Evolutionary conservation across 2,113 vertebrate species (phyloP).

Genomic region (Nothobranchius kuhntae): DNA sequence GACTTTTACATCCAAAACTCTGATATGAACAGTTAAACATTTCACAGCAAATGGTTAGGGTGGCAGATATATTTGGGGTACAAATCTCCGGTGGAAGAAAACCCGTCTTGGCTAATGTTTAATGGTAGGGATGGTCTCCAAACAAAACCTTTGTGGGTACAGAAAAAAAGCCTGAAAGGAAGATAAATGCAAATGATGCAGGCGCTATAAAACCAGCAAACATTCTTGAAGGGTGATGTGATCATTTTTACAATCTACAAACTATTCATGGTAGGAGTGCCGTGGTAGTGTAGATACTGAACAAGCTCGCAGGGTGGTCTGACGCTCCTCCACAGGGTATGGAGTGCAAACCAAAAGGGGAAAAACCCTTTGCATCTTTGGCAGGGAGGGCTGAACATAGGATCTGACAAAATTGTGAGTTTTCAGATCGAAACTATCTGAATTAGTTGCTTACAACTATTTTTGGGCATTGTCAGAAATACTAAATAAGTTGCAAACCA

Average conservation of each 20-base stretch:
- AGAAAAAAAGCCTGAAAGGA: constrained; percentile 58
- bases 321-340: constrained; percentile 11
- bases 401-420: constrained; percentile 19
- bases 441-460: too few species aligned
- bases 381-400: constrained; percentile 68
- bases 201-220: constrained; percentile 57
- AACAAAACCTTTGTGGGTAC: constrained; percentile 48
- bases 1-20: constrained; percentile 13
- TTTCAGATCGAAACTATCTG: too few species aligned
- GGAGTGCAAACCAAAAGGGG: constrained; percentile 3
- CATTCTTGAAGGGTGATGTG: constrained; percentile 69
- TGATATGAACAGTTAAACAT: background rate
- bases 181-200: constrained; percentile 72
- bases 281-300: constrained; percentile 51
- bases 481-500: too few species aligned
- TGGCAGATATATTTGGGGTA: constrained; percentile 1
- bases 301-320: constrained; percentile 62
- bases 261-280: constrained; percentile 45
- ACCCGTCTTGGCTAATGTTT: constrained; percentile 52
- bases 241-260: constrained; percentile 57
- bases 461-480: too few species aligned
- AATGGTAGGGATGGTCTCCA: constrained; percentile 38
- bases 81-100: constrained; percentile 15
- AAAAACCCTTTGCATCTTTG: constrained; percentile 39
- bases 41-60: constrained; percentile 3